Evolutionary conservation across 1,140 invertebrate species (phyloP), one percentile per base, ranked within the genome.

Genomic region (Amyelois transitella): DNA sequence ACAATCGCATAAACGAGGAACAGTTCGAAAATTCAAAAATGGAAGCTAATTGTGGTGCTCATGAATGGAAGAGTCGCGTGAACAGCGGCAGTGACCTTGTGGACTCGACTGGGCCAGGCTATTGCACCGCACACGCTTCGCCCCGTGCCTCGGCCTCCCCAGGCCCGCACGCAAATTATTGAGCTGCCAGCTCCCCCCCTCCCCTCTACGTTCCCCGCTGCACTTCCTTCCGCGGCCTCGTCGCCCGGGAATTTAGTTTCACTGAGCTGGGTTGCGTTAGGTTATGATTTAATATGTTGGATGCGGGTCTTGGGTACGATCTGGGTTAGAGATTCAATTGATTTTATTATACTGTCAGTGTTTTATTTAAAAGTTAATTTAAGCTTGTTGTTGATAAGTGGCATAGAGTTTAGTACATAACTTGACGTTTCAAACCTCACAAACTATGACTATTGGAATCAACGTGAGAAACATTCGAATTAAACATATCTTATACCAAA

Each of bases 31-130:
- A 17, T 55, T 55, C 45, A 51, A 56, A 56, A 56, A 51, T 47
- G 54, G 53, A 61, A 57, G 18, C 10, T 55, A 48, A 60, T 52
- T 55, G 20, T 60, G 20, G 51, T 48, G 50, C 52, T 52, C 55
- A 52, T 63, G 69, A 63, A 75, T 72, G 69, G 69, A 70, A 64
- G 65, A 60, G 65, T 73, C 64, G 67, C 72, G 72, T 72, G 69
- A 60, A 62, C 44, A 47, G 55, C 64, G 58, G 64, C 73, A 76
- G 62, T 72, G 73, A 76, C 73, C 73, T 76, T 76, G 73, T 60
- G 60, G 52, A 65, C 53, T 62, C 58, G 66, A 55, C 57, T 60
- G 59, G 67, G 58, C 52, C 53, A 51, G 58, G 68, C 61, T 70
- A 63, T 66, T 67, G 62, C 66, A 64, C 63, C 62, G 64, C 66